phyloP scores from a whole-genome alignment of 2,888 invertebrate species.

The Bombyx huttoni region DNA sequence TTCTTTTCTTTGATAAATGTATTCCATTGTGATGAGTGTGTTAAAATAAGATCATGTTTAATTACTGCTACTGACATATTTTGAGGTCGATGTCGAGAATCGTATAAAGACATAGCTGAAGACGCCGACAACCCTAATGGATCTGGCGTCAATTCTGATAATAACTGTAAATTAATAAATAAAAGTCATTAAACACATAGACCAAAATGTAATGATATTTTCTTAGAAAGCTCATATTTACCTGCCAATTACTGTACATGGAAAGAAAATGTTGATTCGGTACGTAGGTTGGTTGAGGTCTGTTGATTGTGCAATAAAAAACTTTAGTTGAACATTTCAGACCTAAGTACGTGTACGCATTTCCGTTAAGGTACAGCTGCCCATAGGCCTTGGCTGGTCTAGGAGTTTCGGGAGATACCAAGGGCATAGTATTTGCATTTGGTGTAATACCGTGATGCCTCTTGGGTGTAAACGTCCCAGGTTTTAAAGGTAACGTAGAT shows the following conservation, averaged over 20 bases:
- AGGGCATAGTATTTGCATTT: slow-evolving; percentile 84
- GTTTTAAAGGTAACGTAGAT: slow-evolving; percentile 86
- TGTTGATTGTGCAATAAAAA: slow-evolving; percentile 93
- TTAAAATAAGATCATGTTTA: slow-evolving; percentile 74
- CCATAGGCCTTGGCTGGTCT: slow-evolving; percentile 91
- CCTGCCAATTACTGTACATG: slow-evolving; percentile 98
- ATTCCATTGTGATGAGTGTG: slow-evolving; percentile 77
- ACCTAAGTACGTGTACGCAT: slow-evolving; percentile 92
- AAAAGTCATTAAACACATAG: background rate
- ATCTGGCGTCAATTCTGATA: slow-evolving; percentile 78
- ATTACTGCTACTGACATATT: slow-evolving; percentile 74
- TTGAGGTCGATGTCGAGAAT: slow-evolving; percentile 81
- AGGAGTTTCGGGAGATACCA: slow-evolving; percentile 93
- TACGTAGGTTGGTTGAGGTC: slow-evolving; percentile 95
- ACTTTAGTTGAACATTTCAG: slow-evolving; percentile 91
- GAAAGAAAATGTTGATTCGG: slow-evolving; percentile 90
- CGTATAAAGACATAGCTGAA: slow-evolving; percentile 79
- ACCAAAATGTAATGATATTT: too few relatives aligned
- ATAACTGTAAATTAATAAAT: slow-evolving; percentile 63
- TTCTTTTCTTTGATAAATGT: slow-evolving; percentile 51
- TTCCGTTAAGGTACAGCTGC: slow-evolving; percentile 90
- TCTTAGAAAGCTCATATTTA: slow-evolving; percentile 31
- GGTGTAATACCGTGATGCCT: slow-evolving; percentile 87
- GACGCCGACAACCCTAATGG: slow-evolving; percentile 78
- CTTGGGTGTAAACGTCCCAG: slow-evolving; percentile 86